Evolutionary conservation across 2,888 invertebrate genomes (phyloP), one percentile per base, ranked within the genome.

Genomic region (Agrochola macilenta): DNA sequence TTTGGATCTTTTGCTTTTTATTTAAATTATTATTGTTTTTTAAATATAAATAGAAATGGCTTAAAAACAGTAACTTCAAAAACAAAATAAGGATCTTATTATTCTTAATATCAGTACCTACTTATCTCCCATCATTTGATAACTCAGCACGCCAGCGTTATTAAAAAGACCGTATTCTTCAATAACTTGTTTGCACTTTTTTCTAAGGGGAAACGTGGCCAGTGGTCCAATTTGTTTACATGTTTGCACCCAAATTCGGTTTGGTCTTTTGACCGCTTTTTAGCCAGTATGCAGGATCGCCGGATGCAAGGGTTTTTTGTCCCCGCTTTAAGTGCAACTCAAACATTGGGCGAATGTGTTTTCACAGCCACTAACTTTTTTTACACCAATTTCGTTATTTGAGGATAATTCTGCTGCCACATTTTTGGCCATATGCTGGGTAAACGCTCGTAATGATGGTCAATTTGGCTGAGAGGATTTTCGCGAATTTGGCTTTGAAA

Each of bases 181-280:
- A 68, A 74, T 60, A 78, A 71, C 49, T 66, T 82, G 79, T 88
- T 86, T 82, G 76, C 76, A 39, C 43, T 76, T 82, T 82, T 46
- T 79, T 66, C 58, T 63, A 46, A 61, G 30, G 49, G 69, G 43
- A 81, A 88, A 76, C 77, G 74, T 76, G 68, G 71, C 60, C 68
- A 82, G 77, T 87, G 88, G 86, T 83, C 74, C 65, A 78, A 81
- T 76, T 76, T 87, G 86, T 86, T 87, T 86, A 80, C 87, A 82
- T 78, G 92, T 94, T 94, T 92, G 90, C 92, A 87, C 89, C 89
- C 91, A 87, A 95, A 93, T 95, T 95, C 94, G 93, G 91, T 91
- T 94, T 93, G 89, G 92, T 93, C 94, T 95, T 86, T 94, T 94
- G 92, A 89, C 93, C 93, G 92, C 91, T 88, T 94, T 94, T 93